Conservation (phyloP, 2,888 invertebrate genomes). For the Phlogophora meticulosa region DNA sequence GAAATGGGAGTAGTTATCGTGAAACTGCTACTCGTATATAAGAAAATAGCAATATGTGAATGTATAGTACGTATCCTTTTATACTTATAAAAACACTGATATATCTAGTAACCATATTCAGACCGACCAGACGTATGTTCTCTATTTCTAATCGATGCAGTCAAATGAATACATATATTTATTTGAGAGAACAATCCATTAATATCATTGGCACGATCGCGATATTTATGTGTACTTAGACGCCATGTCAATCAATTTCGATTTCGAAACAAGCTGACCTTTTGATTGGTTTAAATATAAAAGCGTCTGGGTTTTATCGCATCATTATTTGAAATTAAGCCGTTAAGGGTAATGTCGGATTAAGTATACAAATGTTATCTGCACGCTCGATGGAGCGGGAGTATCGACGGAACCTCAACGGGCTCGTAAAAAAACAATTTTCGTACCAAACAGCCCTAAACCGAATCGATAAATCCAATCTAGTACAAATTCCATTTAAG, state of each 20-base stretch:
- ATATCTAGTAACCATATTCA: neutral
- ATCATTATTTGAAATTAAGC: constrained; percentile 44
- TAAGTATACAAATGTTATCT: constrained; percentile 53
- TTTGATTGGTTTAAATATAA: constrained; percentile 38
- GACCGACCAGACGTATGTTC: neutral
- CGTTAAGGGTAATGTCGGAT: constrained; percentile 43
- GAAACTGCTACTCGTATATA: no score
- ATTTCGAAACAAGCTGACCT: constrained; percentile 44
- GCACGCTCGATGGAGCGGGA: constrained; percentile 28
- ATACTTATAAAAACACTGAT: no score
- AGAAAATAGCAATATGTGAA: no score
- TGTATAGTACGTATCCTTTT: no score
- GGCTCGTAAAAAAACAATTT: constrained; percentile 60
- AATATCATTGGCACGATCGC: constrained; percentile 41
- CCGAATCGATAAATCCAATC: constrained; percentile 62
- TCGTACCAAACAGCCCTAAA: constrained; percentile 43
- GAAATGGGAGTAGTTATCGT: no score
- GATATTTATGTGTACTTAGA: constrained; percentile 39
- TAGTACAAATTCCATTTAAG: constrained; percentile 58
- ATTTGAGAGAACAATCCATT: constrained; percentile 24
- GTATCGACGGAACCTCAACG: constrained; percentile 44
- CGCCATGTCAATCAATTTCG: constrained; percentile 49
- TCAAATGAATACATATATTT: constrained; percentile 11
- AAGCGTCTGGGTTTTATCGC: constrained; percentile 26
- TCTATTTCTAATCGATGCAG: constrained; percentile 31